Conservation (phyloP, 2,113 vertebrate genomes). For the Oreotrochilus melanogaster region DNA sequence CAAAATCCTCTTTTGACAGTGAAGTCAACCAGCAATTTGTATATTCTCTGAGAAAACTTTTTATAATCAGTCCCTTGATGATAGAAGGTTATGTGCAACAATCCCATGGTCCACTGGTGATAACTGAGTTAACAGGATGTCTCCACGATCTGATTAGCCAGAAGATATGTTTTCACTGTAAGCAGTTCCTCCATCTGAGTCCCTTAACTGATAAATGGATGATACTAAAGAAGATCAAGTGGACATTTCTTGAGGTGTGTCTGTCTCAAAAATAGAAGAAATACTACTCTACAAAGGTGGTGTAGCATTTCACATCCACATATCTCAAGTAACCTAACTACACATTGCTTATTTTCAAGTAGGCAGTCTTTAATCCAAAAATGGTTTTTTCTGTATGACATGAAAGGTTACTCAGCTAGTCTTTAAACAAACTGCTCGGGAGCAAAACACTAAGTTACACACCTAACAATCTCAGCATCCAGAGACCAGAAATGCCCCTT, state of each 20-base stretch:
- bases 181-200: not conserved
- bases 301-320: not conserved
- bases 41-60: too few species aligned
- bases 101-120: not conserved
- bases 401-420: not conserved
- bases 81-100: not conserved
- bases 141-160: not conserved
- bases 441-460: not conserved
- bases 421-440: not conserved
- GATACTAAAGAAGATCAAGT: not conserved
- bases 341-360: not conserved
- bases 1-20: not conserved
- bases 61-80: not conserved
- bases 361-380: not conserved
- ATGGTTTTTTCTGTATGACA: rapidly evolving
- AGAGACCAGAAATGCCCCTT: not conserved
- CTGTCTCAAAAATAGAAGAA: not conserved
- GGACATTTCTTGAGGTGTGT: not conserved
- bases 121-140: not conserved
- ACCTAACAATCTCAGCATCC: not conserved
- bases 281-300: not conserved
- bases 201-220: not conserved
- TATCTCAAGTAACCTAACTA: not conserved
- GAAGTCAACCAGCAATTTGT: not conserved
- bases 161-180: not conserved